Percentiles rank a stretch among this genome's conserved stretches.
Conservation (phyloP, 2,888 invertebrate species). For the Aphidius colemani region DNA sequence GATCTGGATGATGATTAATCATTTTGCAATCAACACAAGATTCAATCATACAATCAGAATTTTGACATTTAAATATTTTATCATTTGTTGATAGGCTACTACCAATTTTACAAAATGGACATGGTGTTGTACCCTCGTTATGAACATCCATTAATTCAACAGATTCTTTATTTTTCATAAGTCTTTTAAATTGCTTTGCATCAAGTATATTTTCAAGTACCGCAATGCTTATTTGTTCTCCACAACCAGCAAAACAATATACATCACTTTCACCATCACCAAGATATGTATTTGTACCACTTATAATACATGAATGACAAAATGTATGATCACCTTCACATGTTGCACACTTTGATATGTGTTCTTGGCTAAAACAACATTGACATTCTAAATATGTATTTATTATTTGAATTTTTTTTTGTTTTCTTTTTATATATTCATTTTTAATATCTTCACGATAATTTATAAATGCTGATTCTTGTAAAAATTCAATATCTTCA, state of each 20-base stretch:
- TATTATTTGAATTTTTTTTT: constrained; percentile 50
- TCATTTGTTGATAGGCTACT: constrained; percentile 59
- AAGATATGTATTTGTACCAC: constrained; percentile 57
- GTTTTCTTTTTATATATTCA: constrained; percentile 46
- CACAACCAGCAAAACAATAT: constrained; percentile 61
- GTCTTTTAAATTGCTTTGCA: constrained; percentile 58
- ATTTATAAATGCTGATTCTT: constrained; percentile 51
- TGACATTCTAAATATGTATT: constrained; percentile 59
- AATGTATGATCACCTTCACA: constrained; percentile 58
- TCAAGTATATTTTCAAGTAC: constrained; percentile 55
- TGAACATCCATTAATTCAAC: constrained; percentile 61
- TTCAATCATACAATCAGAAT: constrained; percentile 63
- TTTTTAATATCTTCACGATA: constrained; percentile 50
- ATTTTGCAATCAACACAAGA: constrained; percentile 62
- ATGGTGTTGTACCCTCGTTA: constrained; percentile 61
- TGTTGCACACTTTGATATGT: constrained; percentile 45
- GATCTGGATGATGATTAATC: constrained; percentile 60
- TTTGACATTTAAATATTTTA: constrained; percentile 61
- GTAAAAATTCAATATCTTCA: constrained; percentile 46
- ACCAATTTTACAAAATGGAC: constrained; percentile 64
- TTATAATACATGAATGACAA: constrained; percentile 61
- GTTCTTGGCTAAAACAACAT: constrained; percentile 65
- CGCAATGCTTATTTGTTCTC: constrained; percentile 55
- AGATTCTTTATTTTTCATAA: constrained; percentile 59
- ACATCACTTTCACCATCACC: constrained; percentile 60